Percentiles rank a stretch among this genome's conserved stretches.
phyloP scores from a whole-genome alignment of 2,113 vertebrate genomes.

The Crypturellus undulatus region DNA sequence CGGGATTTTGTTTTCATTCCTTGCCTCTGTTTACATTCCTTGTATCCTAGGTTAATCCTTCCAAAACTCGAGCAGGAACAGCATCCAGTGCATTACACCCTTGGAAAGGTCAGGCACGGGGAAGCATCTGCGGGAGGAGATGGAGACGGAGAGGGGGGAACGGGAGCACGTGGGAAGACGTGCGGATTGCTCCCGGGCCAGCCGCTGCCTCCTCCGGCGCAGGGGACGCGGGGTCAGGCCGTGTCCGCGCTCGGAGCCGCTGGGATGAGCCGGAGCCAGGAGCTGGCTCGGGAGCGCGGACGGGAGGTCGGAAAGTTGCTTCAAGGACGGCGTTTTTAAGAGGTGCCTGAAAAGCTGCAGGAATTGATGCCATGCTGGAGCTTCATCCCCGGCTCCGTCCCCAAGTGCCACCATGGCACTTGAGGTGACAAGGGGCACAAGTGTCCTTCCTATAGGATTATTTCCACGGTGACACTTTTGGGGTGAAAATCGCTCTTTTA shows the following conservation, averaged over 20 bases:
- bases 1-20: constrained; percentile 43
- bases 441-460: too few relatives aligned
- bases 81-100: background rate
- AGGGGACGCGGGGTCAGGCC: background rate
- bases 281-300: accelerated
- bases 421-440: too few relatives aligned
- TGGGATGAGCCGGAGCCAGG: background rate
- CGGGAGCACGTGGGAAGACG: background rate
- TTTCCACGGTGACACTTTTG: too few relatives aligned
- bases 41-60: constrained; percentile 30
- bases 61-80: background rate
- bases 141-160: background rate
- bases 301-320: background rate
- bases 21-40: constrained; percentile 58
- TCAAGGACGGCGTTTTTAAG: background rate
- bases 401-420: too few relatives aligned
- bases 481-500: too few relatives aligned
- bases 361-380: too few relatives aligned
- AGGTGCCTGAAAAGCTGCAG: too few relatives aligned
- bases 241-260: accelerated
- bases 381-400: too few relatives aligned
- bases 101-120: background rate
- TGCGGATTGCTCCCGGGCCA: background rate
- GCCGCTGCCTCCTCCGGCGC: background rate
- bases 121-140: background rate